These are phyloP conservation scores for Eristalinus aeneus DNA, from an alignment of 2,888 invertebrate genomes.

Conservation along the genomic window DNA sequence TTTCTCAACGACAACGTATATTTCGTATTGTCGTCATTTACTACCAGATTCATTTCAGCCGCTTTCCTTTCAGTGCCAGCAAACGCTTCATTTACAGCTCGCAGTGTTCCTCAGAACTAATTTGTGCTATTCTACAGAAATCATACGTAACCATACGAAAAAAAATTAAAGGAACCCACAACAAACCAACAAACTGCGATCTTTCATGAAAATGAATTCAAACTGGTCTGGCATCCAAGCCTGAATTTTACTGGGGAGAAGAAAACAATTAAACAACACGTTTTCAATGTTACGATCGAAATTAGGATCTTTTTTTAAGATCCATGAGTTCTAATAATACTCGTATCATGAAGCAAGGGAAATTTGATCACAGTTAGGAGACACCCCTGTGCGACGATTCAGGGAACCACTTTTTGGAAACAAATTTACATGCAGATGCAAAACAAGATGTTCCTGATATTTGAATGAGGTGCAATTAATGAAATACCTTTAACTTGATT, in stretches of 20 bases:
- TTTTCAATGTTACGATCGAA: background rate
- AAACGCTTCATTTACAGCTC: too few relatives aligned
- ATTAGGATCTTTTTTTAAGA: background rate
- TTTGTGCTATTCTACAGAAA: too few relatives aligned
- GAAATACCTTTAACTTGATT: background rate
- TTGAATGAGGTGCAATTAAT: background rate
- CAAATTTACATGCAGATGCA: background rate
- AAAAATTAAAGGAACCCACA: too few relatives aligned
- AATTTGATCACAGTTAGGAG: background rate
- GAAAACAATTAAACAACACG: background rate
- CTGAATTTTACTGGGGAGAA: background rate
- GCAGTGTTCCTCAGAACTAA: too few relatives aligned
- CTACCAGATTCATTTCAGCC: too few relatives aligned
- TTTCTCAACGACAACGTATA: too few relatives aligned
- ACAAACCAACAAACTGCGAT: background rate
- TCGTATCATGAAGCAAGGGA: background rate
- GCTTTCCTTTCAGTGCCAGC: too few relatives aligned
- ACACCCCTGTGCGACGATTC: background rate
- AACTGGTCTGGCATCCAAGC: background rate
- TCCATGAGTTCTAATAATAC: background rate
- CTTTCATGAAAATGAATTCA: background rate
- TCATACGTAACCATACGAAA: too few relatives aligned
- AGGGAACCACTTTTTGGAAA: background rate
- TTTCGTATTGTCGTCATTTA: too few relatives aligned
- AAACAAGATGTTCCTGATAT: background rate